Evolutionary conservation across 2,888 invertebrate genomes (phyloP), one percentile per base, ranked within the genome.

Genomic region (Drosophila leonis): DNA sequence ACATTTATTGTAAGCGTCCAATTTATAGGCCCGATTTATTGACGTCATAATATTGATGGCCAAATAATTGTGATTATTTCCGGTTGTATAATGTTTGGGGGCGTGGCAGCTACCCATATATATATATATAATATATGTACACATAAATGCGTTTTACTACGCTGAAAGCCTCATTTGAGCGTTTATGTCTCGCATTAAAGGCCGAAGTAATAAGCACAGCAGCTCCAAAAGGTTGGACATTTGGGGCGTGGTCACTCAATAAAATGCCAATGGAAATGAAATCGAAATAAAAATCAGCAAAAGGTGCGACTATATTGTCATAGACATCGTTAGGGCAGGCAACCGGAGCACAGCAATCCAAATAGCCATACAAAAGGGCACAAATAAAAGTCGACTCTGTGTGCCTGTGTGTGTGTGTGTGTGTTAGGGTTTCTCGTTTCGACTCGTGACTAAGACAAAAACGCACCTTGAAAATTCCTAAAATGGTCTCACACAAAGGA

Each of bases 261-360:
- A 89, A 84, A 89, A 89, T 82, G 79, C 75, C 83, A 83, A 78
- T 89, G 82, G 66, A 82, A 90, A 90, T 84, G 70, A 83, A 86
- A 88, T 73, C 75, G 85, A 82, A 84, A 89, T 84, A 90, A 85
- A 90, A 90, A 85, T 85, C 88, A 88, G 77, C 75, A 84, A 90
- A 90, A 88, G 90, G 84, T 88, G 86, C 78, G 72, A 79, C 70
- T 66, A 85, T 80, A 86, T 83, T 83, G 84, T 67, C 66, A 57
- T 63, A 63, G 63, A 68, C 68, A 68, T 77, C 67, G 56, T 65
- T 57, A 65, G 49, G 33, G 29, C 18, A 6, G 56, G 29, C 12
- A 39, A 39, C 9, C 29, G 55, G 29, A 15, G 37, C 27, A 46
- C 52, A 46, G 41, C 39, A 39, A 48, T 55, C 57, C 63, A 68